Conservation (phyloP, 2,888 invertebrate genomes). For the Oscheius sp. region DNA sequence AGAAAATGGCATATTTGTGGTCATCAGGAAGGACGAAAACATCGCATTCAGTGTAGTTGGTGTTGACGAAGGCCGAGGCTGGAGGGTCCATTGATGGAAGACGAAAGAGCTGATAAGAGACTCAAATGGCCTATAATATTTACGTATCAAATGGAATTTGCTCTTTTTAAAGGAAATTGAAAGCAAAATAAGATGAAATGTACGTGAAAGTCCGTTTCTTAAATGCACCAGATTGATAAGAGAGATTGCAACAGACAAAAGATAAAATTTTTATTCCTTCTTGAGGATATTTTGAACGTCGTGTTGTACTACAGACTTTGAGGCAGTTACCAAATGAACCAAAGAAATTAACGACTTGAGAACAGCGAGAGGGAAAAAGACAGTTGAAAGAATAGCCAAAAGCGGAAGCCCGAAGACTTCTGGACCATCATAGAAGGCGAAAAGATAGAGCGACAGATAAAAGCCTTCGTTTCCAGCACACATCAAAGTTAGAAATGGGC, state of each 20-base stretch:
- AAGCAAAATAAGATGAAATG: neutral
- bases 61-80: neutral
- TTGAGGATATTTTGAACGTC: constrained; percentile 26
- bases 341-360: constrained; percentile 87
- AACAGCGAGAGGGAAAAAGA: constrained; percentile 85
- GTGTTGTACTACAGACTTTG: constrained; percentile 42
- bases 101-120: neutral
- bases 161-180: neutral
- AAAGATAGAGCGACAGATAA: constrained; percentile 88
- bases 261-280: neutral
- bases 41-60: constrained; percentile 15
- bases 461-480: constrained; percentile 97
- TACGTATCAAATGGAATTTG: neutral
- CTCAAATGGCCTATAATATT: too few species aligned
- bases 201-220: neutral
- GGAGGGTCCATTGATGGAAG: neutral
- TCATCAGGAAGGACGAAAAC: neutral
- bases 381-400: constrained; percentile 51
- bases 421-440: constrained; percentile 85
- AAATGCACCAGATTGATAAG: neutral
- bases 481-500: constrained; percentile 87
- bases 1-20: constrained; percentile 12
- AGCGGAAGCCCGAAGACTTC: constrained; percentile 51
- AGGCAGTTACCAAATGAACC: constrained; percentile 87
- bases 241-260: neutral